Evolutionary conservation across 2,113 vertebrate species (phyloP), one percentile per base, ranked within the genome.

Genomic region (Planiliza haematocheilus): DNA sequence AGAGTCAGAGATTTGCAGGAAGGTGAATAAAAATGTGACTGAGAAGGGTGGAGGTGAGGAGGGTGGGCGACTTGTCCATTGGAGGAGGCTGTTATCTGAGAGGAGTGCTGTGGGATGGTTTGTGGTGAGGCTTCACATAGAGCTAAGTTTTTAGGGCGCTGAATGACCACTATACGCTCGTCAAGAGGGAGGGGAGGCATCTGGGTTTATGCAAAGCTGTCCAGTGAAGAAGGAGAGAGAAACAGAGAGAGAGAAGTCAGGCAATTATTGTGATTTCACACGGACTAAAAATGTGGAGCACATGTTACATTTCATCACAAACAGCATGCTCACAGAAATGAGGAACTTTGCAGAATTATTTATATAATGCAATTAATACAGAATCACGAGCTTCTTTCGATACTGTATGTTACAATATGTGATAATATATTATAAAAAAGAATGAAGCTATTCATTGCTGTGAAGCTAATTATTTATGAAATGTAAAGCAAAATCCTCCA

Each of bases 111-210:
- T 0, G 82, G 79, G 48, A 90, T 68, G 70, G 82, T 84, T 71
- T 94, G 92, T 12, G 93, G 93, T 46, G 93, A 93, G 37, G 86
- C 82, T 72, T 92, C 91, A 9, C 88, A 91, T 61, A 94, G 81
- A 70, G 83, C 64, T 84, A 94, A 59, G 41, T 91, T 92, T 88
- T 94, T 94, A 56, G 94, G 94, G 78, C 92, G 92, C 88, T 95
- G 95, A 85, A 95, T 88, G 69, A 95, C 92, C 82, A 94, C 92
- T 84, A 95, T 94, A 61, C 95, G 95, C 90, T 95, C 95, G 93
- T 96, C 95, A 78, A 96, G 94, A 75, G 93, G 95, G 80, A 95
- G 94, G 51, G 94, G 95, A 93, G 95, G 95, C 95, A 95, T 96
- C 92, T 94, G 95, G 93, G 90, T 91, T 87, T 83, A 91, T 85